Evolutionary conservation across 2,888 invertebrate species (phyloP).

Genomic region (Polydrusus pterygomalis): DNA sequence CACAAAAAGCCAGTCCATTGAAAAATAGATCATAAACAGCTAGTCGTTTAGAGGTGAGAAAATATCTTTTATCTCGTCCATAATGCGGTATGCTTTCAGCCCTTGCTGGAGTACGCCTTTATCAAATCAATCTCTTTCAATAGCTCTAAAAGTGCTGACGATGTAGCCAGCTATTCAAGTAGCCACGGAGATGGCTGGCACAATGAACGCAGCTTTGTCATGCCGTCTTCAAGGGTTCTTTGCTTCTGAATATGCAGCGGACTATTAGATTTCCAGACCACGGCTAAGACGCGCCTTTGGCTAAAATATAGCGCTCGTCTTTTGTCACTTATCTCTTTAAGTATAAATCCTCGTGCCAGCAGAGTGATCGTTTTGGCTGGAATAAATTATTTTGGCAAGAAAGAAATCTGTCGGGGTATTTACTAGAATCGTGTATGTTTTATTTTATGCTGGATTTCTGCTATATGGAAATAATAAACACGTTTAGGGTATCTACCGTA

Average conservation of each 20-base stretch:
- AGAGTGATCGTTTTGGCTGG: slow-evolving; percentile 16
- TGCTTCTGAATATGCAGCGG: slow-evolving; percentile 47
- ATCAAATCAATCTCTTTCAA: slow-evolving; percentile 71
- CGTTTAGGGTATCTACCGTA: no score
- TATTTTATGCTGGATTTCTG: background rate
- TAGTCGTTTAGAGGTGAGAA: slow-evolving; percentile 59
- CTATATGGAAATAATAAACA: no score
- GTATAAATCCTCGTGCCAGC: slow-evolving; percentile 39
- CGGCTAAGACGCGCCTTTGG: slow-evolving; percentile 35
- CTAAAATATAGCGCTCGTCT: slow-evolving; percentile 47
- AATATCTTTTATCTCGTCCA: slow-evolving; percentile 63
- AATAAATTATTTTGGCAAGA: slow-evolving; percentile 31
- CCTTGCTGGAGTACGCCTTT: slow-evolving; percentile 66
- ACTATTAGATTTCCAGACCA: slow-evolving; percentile 45
- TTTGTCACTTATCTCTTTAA: slow-evolving; percentile 49
- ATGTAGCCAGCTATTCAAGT: slow-evolving; percentile 68
- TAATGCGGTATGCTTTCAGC: slow-evolving; percentile 62
- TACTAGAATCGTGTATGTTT: background rate
- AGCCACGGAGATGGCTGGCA: slow-evolving; percentile 63
- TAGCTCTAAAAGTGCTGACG: slow-evolving; percentile 70
- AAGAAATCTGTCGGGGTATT: slow-evolving; percentile 1
- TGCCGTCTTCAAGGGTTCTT: slow-evolving; percentile 66
- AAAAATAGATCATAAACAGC: slow-evolving; percentile 50
- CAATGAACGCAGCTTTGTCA: slow-evolving; percentile 68
- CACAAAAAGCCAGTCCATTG: slow-evolving; percentile 25